phyloP scores from a whole-genome alignment of 2,888 invertebrate species.

The Gryllus longicercus region DNA sequence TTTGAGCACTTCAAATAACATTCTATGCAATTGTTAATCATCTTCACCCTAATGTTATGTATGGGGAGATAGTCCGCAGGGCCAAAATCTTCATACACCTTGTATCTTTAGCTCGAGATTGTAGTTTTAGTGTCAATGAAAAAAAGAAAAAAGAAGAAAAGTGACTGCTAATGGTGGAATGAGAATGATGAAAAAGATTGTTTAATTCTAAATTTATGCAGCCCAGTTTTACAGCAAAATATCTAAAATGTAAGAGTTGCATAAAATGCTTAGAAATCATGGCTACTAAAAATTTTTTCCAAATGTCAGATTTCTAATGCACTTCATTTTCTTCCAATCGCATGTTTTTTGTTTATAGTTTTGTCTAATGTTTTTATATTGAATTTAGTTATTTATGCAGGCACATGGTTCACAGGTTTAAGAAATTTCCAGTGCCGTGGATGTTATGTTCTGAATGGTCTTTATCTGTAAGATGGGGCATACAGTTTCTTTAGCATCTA shows the following conservation, averaged over 20 bases:
- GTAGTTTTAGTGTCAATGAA: background rate
- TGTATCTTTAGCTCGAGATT: background rate
- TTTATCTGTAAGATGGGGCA: background rate
- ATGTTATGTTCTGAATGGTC: background rate
- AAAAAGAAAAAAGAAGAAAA: background rate
- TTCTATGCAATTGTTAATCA: conserved; percentile 17
- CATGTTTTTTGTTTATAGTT: background rate
- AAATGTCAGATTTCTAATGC: background rate
- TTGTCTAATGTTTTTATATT: background rate
- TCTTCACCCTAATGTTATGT: conserved; percentile 10
- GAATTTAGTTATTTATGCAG: background rate
- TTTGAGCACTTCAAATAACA: background rate
- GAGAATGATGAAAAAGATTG: background rate
- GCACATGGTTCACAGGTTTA: background rate
- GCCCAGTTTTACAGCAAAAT: background rate
- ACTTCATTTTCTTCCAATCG: background rate
- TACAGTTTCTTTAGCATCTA: background rate
- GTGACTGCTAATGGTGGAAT: background rate
- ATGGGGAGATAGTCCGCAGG: background rate
- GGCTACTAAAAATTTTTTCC: background rate
- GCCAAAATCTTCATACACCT: background rate
- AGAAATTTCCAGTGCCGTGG: background rate
- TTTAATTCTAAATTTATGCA: background rate
- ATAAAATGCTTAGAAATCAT: background rate
- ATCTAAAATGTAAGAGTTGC: background rate